Percentiles rank a stretch among this genome's conserved stretches.
Evolutionary conservation across 2,888 invertebrate genomes (phyloP).

Genomic region (Nowickia ferox): DNA sequence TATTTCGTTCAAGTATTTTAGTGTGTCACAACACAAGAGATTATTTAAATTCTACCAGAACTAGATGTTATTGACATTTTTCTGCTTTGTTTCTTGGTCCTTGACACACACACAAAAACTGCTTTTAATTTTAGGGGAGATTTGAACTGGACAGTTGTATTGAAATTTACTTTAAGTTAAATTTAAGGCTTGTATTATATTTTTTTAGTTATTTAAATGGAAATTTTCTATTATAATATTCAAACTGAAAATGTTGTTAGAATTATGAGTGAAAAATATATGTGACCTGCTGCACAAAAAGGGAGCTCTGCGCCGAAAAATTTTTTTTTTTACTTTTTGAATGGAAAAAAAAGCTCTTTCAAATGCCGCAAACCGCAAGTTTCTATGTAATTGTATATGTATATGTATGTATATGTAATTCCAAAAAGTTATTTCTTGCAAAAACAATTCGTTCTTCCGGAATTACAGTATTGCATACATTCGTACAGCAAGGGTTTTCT

Average conservation of each 20-base stretch:
- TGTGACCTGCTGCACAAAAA: too few species aligned
- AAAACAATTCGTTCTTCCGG: too few species aligned
- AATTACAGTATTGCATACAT: too few species aligned
- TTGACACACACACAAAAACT: not conserved
- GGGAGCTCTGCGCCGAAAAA: too few species aligned
- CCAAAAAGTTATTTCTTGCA: too few species aligned
- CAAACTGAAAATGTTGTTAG: not conserved
- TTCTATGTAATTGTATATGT: too few species aligned
- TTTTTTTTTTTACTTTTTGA: too few species aligned
- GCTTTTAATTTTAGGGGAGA: constrained; percentile 7
- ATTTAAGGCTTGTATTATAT: not conserved
- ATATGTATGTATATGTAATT: too few species aligned
- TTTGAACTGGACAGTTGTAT: constrained; percentile 12
- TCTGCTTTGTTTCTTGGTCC: constrained; percentile 24
- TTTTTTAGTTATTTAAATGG: not conserved
- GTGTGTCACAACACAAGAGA: constrained; percentile 57
- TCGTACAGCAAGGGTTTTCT: too few species aligned
- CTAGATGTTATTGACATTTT: constrained; percentile 53
- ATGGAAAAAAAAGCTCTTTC: too few species aligned
- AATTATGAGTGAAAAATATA: too few species aligned
- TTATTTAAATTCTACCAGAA: constrained; percentile 41
- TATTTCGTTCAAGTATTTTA: constrained; percentile 49
- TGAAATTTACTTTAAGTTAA: constrained; percentile 18
- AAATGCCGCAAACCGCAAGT: too few species aligned
- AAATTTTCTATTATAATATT: not conserved